Evolutionary conservation across 1,140 invertebrate species (phyloP).

Genomic region (Chironomus striatipennis): DNA sequence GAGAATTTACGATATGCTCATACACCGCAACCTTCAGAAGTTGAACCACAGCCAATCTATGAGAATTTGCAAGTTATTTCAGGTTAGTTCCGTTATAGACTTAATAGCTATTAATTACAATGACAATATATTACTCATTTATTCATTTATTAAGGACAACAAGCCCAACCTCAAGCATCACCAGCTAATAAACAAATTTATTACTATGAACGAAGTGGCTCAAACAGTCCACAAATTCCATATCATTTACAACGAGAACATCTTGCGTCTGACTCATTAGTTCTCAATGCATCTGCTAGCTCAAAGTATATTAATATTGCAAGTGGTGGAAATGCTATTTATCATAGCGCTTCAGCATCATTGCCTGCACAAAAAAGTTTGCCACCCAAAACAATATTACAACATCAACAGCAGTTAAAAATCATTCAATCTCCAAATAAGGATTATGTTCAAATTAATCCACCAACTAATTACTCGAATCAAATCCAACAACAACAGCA

Average conservation of each 20-base stretch:
- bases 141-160: slow-evolving; percentile 30
- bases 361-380: slow-evolving; percentile 20
- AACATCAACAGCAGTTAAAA: slow-evolving; percentile 4
- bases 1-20: slow-evolving; percentile 35
- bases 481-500: slow-evolving; percentile 29
- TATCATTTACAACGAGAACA: slow-evolving; percentile 21
- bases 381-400: slow-evolving; percentile 1
- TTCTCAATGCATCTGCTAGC: slow-evolving; percentile 25
- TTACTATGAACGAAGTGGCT: slow-evolving; percentile 31
- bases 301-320: slow-evolving; percentile 29
- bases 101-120: not conserved
- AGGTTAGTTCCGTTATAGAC: slow-evolving; percentile 24
- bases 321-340: not conserved
- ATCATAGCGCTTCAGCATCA: not conserved
- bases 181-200: slow-evolving; percentile 38
- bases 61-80: slow-evolving; percentile 59
- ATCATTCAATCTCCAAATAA: slow-evolving; percentile 25
- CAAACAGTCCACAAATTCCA: slow-evolving; percentile 25
- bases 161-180: slow-evolving; percentile 38
- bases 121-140: not conserved
- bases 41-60: slow-evolving; percentile 49
- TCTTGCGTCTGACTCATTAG: slow-evolving; percentile 4
- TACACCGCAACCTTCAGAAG: slow-evolving; percentile 35
- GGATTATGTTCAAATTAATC: not conserved
- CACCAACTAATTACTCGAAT: slow-evolving; percentile 35